Conservation (phyloP, 2,113 vertebrate genomes). For the Siniperca knerii region DNA sequence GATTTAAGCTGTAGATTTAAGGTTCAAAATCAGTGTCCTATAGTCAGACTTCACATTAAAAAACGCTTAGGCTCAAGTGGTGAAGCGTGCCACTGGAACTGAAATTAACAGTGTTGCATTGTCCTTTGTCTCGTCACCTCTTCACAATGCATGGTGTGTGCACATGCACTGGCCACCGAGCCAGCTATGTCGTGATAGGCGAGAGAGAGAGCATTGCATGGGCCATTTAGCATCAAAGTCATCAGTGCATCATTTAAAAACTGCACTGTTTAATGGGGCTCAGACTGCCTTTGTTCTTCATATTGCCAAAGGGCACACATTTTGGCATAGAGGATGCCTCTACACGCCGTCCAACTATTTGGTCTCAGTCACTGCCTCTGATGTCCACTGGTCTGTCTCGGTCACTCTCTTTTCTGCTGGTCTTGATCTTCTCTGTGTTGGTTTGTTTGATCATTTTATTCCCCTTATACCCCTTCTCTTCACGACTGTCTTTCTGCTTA, state of each 20-base stretch:
- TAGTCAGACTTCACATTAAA: not conserved
- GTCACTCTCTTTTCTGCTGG: slow-evolving; percentile 11
- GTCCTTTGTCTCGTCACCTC: not conserved
- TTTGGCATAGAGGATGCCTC: slow-evolving; percentile 38
- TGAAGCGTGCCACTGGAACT: not conserved
- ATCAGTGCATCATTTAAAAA: slow-evolving; percentile 58
- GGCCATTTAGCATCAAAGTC: slow-evolving; percentile 61
- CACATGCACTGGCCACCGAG: not conserved
- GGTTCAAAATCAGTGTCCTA: not conserved
- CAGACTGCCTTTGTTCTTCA: slow-evolving; percentile 43
- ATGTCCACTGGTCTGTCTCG: slow-evolving; percentile 32
- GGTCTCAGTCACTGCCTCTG: slow-evolving; percentile 39
- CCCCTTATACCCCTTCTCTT: not conserved
- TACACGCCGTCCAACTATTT: slow-evolving; percentile 39
- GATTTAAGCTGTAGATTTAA: too few relatives aligned
- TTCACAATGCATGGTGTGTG: not conserved
- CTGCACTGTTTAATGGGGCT: slow-evolving; percentile 53
- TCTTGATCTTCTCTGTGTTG: not conserved
- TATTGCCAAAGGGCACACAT: slow-evolving; percentile 54
- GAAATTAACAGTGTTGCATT: slow-evolving; percentile 10
- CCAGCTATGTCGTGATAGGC: not conserved
- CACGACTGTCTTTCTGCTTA: not conserved
- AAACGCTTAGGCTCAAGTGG: not conserved
- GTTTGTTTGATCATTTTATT: slow-evolving; percentile 45
- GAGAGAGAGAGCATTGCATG: slow-evolving; percentile 3